Evolutionary conservation across 2,113 vertebrate species (phyloP).

Genomic region (Ophiodon elongatus): DNA sequence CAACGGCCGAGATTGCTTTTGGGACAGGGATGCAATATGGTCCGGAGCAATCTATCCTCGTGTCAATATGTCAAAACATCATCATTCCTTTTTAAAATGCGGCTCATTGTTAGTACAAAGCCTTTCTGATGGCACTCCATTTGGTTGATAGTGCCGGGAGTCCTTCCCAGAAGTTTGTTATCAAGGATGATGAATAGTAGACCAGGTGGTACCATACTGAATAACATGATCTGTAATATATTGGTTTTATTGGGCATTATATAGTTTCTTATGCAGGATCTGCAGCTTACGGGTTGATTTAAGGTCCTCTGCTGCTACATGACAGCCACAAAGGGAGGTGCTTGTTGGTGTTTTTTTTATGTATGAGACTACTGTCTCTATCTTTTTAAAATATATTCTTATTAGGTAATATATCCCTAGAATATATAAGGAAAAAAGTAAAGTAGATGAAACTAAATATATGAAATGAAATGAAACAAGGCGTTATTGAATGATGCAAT

Average conservation of each 20-base stretch:
- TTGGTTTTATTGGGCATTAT: slow-evolving; percentile 47
- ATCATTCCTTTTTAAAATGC: slow-evolving; percentile 77
- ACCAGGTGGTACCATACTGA: slow-evolving; percentile 31
- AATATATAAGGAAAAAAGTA: slow-evolving; percentile 6
- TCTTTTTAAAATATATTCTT: slow-evolving; percentile 28
- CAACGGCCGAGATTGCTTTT: slow-evolving; percentile 79
- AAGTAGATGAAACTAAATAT: background rate
- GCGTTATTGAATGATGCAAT: slow-evolving; percentile 1
- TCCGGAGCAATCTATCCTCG: slow-evolving; percentile 79
- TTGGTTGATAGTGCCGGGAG: slow-evolving; percentile 61
- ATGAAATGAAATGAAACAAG: slow-evolving; percentile 2
- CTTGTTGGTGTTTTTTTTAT: slow-evolving; percentile 7
- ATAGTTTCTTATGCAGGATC: slow-evolving; percentile 39
- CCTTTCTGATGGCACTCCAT: slow-evolving; percentile 60
- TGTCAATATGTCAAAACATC: slow-evolving; percentile 81
- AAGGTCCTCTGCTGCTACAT: background rate
- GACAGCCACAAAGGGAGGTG: slow-evolving; percentile 34
- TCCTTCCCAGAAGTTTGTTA: slow-evolving; percentile 62
- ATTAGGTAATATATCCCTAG: slow-evolving; percentile 18
- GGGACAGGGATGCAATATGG: slow-evolving; percentile 81
- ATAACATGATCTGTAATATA: slow-evolving; percentile 44
- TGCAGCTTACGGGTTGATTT: slow-evolving; percentile 49
- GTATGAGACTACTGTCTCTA: slow-evolving; percentile 9
- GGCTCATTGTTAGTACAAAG: slow-evolving; percentile 68
- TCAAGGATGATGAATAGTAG: slow-evolving; percentile 58